Evolutionary conservation across 92 coral and sea anemone genomes (phyloP), one percentile per base, ranked within the genome.

Genomic region (Siderastrea siderea): DNA sequence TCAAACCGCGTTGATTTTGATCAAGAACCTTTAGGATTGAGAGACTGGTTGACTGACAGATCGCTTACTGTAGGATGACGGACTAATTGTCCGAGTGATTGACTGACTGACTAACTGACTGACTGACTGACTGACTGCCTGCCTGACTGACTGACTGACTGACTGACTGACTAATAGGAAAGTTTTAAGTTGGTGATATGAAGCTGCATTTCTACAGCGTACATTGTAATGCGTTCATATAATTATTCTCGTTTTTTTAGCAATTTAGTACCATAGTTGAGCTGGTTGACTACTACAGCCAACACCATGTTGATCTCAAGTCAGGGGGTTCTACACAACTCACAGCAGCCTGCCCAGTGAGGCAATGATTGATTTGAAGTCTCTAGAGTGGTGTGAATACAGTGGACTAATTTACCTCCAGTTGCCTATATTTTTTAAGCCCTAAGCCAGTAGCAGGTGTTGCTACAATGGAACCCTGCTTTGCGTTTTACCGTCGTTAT

Each of bases 321-420:
- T 77, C 92, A 2, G 98, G 98, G 43, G 96, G 98, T 53, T 68
- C 90, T 46, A 95, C 98, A 4, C 65, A 71, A 4, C 90, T 95
- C 68, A 91, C 98, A 1, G 79, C 89, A 19, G 88, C 93, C 16
- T 93, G 95, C 43, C 96, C 86, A 15, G 53, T 62, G 73, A 61
- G 44, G 49, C 54, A 52, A 81, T 58, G n/a, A 63, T 17, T 62
- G 45, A 48, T 11, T 2, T 14, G 1, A 8, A 8, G 47, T 45
- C 7, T 9, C 62, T 15, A 6, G 9, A 13, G 10, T 12, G 45
- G 15, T 74, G 16, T 19, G 6, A 38, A 54, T 26, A 53, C 19
- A 5, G 47, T 74, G 52, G 38, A 26, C 38, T 26, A 26, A 26
- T 26, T 26, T 26, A 26, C 38, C 38, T 26, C 38, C 38, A 26